These are phyloP conservation scores for Threskiornis aethiopicus DNA, from an alignment of 2,797 vertebrate genomes.

Conservation along the genomic window DNA sequence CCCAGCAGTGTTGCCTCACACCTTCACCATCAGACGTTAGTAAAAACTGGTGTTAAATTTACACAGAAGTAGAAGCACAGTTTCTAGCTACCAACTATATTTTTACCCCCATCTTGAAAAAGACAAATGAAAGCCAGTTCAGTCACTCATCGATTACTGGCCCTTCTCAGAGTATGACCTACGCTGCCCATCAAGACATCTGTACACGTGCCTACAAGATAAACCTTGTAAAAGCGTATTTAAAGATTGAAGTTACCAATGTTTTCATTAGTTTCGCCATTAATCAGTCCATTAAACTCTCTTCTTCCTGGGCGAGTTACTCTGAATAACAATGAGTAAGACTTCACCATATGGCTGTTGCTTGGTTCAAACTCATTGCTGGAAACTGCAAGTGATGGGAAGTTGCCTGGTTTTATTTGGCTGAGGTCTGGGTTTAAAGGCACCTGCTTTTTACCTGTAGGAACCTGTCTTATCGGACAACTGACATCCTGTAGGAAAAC, in stretches of 20 bases:
- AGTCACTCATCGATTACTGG: not conserved
- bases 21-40: not conserved
- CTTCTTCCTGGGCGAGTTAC: constrained; percentile 91
- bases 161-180: not conserved
- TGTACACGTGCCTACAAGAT: fast-evolving
- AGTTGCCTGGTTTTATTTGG: constrained; percentile 93
- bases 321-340: constrained; percentile 97
- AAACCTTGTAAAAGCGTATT: not conserved
- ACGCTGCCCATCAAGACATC: not conserved
- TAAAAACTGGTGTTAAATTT: not conserved
- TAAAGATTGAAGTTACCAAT: constrained; percentile 80
- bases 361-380: constrained; percentile 99
- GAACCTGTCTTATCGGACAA: constrained; percentile 98
- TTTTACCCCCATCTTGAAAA: not conserved
- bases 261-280: constrained; percentile 95
- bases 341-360: constrained; percentile 99
- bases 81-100: not conserved
- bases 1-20: not conserved
- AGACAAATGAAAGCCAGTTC: not conserved
- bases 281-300: constrained; percentile 88
- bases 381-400: constrained; percentile 94
- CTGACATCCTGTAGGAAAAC: constrained; percentile 91
- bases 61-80: not conserved
- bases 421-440: constrained; percentile 98
- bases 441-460: constrained; percentile 99